Base-by-base conservation (phyloP, 2,888 invertebrate genomes). In the Leptogaster cylindrica region DNA sequence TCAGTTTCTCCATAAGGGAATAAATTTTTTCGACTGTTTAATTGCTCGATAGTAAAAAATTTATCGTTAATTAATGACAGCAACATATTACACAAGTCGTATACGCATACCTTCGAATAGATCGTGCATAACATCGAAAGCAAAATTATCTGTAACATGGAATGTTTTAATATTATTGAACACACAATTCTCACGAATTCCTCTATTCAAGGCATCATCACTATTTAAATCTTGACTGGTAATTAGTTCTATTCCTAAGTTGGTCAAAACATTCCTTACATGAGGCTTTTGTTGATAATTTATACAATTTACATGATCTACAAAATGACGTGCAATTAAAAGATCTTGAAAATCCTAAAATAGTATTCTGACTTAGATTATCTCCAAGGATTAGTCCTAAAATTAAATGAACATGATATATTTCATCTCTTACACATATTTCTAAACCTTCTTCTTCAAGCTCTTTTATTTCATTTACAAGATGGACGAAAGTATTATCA, bases 81-180 rank as follows among this genome's bases (percentile, higher is more conserved):
- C 41, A 70, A 50, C 27, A 72, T 66, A 48, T 63, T 48, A 33
- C 70, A 70, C n/a, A 70, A 23, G 65, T 73, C 73, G 64, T 70
- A 73, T 28, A 50, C 25, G 39, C 72, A 71, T 5, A 72, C 73
- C 71, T 55, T 72, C 73, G 33, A 70, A 70, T 16, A 73, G 25
- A 58, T 74, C 73, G 50, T 74, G 73, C 72, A 72, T 74, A 20
- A 71, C 64, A 48, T 74, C 72, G 51, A 71, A 72, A 33, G 14
- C 55, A 28, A 48, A 39, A 50, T 73, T 73, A 27, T 72, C 69
- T 16, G 66, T 65, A 36, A 68, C 70, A 58, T 72, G 70, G 69
- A 71, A 73, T 31, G 28, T 23, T 5, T 50, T 31, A 16, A 72
- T 14, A 16, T 52, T 14, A 64, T 72, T 70, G 46, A 72, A 72